These are phyloP conservation scores for Nesogale talazaci DNA, from an alignment of 2,113 vertebrate genomes.

Conservation along the genomic window DNA sequence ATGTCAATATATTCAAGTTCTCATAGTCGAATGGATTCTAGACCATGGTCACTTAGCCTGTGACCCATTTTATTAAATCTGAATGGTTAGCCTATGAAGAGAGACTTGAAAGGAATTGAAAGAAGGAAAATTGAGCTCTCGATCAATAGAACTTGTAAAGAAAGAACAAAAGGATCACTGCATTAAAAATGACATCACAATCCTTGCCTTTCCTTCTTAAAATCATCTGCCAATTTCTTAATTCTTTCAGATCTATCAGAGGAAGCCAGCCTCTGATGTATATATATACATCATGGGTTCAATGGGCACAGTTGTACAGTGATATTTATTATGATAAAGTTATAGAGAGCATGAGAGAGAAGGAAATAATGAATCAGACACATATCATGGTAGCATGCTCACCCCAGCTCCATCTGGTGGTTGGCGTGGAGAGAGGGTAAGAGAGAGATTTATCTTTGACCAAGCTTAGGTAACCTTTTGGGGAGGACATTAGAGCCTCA, in stretches of 20 bases:
- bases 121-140: background rate
- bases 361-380: too few species aligned
- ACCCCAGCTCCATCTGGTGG: too few species aligned
- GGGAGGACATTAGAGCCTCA: too few species aligned
- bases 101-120: background rate
- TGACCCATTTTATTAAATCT: conserved; percentile 11
- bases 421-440: too few species aligned
- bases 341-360: too few species aligned
- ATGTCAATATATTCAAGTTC: background rate
- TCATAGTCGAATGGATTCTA: conserved; percentile 4
- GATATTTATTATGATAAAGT: too few species aligned
- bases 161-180: background rate
- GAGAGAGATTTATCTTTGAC: too few species aligned
- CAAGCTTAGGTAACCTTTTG: too few species aligned
- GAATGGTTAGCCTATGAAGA: background rate
- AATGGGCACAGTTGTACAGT: too few species aligned
- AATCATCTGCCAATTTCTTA: background rate
- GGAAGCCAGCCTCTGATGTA: too few species aligned
- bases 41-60: background rate
- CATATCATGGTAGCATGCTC: too few species aligned
- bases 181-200: background rate
- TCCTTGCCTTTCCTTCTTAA: background rate
- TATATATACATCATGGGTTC: too few species aligned
- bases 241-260: background rate
- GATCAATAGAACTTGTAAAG: background rate